These are phyloP conservation scores for Rhyzopertha dominica DNA, from an alignment of 1,140 invertebrate genomes.

Conservation along the genomic window DNA sequence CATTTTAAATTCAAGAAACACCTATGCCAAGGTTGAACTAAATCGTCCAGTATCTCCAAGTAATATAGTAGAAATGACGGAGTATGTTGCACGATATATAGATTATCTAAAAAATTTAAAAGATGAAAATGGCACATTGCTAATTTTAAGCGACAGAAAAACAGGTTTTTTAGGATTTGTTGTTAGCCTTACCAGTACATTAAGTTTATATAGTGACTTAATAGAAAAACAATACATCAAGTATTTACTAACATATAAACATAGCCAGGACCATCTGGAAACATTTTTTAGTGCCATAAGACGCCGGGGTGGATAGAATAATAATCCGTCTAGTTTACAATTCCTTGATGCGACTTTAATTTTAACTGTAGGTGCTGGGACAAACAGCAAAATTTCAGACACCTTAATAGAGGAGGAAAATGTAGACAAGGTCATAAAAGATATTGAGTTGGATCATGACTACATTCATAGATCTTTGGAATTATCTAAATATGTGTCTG, in stretches of 20 bases:
- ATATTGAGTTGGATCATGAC: too few species aligned
- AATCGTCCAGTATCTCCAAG: not conserved
- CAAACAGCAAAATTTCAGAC: too few species aligned
- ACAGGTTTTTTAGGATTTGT: conserved; percentile 2
- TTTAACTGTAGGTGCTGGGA: too few species aligned
- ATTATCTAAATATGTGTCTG: too few species aligned
- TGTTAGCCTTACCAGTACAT: not conserved
- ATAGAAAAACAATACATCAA: not conserved
- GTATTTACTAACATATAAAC: conserved; percentile 1
- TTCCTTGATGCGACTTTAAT: too few species aligned
- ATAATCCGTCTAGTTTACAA: too few species aligned
- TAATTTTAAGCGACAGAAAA: conserved; percentile 3
- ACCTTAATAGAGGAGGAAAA: too few species aligned
- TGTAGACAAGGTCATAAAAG: too few species aligned
- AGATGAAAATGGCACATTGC: conserved; percentile 27
- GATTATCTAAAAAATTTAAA: not conserved
- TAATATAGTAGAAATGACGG: not conserved
- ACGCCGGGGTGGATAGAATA: conserved; percentile 15
- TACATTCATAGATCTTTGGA: too few species aligned
- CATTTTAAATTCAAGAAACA: conserved; percentile 24
- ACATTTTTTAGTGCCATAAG: not conserved
- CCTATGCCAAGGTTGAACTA: conserved; percentile 19
- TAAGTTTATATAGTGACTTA: not conserved
- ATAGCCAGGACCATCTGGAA: not conserved
- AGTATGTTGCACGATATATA: not conserved